A percentile compares a stretch with the other conserved stretches of the same genome.
Evolutionary conservation across 2,888 invertebrate genomes (phyloP).

Genomic region (Axea sp.): DNA sequence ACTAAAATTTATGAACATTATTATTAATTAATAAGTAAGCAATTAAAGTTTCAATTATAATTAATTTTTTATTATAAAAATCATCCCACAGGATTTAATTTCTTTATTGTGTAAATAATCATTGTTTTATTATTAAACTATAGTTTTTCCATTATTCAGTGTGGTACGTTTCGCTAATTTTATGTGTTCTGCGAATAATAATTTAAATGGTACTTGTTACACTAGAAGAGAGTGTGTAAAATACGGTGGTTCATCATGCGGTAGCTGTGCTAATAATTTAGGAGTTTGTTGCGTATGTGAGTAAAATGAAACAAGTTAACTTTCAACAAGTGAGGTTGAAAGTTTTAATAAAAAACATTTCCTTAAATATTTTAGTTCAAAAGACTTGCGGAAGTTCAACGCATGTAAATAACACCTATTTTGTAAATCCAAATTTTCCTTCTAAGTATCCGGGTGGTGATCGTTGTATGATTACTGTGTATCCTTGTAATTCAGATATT

Average conservation of each 20-base stretch:
- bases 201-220: slow-evolving; percentile 87
- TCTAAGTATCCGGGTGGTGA: slow-evolving; percentile 85
- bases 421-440: slow-evolving; percentile 89
- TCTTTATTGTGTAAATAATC: not conserved
- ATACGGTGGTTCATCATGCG: slow-evolving; percentile 86
- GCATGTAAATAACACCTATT: slow-evolving; percentile 90
- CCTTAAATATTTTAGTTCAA: slow-evolving; percentile 81
- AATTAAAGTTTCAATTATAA: no score
- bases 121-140: slow-evolving; percentile 58
- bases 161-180: slow-evolving; percentile 89
- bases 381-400: slow-evolving; percentile 86
- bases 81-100: slow-evolving; percentile 20
- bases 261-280: slow-evolving; percentile 86
- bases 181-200: slow-evolving; percentile 84
- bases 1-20: no score
- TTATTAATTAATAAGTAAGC: no score
- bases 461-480: slow-evolving; percentile 86
- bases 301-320: no score
- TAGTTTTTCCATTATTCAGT: slow-evolving; percentile 86
- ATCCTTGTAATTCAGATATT: slow-evolving; percentile 84
- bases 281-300: slow-evolving; percentile 92
- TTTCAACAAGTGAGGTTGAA: no score
- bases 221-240: slow-evolving; percentile 87
- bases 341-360: no score
- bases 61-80: no score